Percentiles rank a stretch among this genome's conserved stretches.
phyloP scores from a whole-genome alignment of 2,888 invertebrate genomes.

The Acheta domesticus region DNA sequence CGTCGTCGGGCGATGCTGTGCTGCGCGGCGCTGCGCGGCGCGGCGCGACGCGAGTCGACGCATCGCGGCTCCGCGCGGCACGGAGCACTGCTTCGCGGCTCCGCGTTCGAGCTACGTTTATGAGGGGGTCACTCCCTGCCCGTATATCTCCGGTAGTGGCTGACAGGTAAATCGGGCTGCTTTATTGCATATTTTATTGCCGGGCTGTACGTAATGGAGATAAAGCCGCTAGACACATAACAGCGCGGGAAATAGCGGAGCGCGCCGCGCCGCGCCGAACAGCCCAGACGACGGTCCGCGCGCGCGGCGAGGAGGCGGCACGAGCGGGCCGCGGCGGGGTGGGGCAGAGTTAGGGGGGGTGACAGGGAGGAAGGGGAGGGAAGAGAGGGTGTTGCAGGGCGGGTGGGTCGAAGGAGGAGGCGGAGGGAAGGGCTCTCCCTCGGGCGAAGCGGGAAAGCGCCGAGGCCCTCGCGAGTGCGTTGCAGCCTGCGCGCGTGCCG shows the following conservation, averaged over 20 bases:
- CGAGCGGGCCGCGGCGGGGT: background rate
- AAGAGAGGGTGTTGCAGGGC: too few species aligned
- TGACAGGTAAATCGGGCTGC: slow-evolving; percentile 4
- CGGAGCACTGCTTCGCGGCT: background rate
- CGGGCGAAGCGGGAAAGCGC: too few species aligned
- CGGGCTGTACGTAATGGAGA: slow-evolving; percentile 9
- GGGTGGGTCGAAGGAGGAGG: too few species aligned
- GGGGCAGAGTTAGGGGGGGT: too few species aligned
- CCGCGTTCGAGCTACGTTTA: background rate
- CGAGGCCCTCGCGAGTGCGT: too few species aligned
- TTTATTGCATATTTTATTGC: slow-evolving; percentile 18
- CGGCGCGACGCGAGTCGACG: background rate
- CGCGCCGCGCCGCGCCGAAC: background rate
- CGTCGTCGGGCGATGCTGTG: too few species aligned
- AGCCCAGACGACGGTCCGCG: background rate
- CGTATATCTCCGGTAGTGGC: slow-evolving; percentile 18
- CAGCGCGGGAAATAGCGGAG: background rate
- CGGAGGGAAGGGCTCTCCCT: too few species aligned
- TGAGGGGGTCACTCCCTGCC: background rate
- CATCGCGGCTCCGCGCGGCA: background rate
- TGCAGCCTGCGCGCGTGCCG: too few species aligned
- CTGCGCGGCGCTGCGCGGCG: too few species aligned
- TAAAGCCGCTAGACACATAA: slow-evolving; percentile 18
- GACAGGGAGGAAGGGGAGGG: background rate
- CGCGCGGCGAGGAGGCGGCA: background rate